These are phyloP conservation scores for Xestia xanthographa DNA, from an alignment of 2,888 invertebrate species.

Conservation along the genomic window DNA sequence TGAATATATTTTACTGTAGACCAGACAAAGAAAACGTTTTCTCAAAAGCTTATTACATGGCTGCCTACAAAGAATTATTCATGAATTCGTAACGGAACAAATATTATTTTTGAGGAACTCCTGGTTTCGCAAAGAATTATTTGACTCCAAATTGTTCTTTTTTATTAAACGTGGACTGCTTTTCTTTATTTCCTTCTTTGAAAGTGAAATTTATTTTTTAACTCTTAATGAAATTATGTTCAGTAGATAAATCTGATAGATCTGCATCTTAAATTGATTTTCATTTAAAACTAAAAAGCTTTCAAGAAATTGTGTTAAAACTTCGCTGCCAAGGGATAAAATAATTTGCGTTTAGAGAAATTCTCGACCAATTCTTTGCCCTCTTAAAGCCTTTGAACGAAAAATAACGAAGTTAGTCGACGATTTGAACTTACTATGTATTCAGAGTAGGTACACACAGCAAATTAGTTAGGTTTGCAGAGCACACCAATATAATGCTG, in stretches of 20 bases:
- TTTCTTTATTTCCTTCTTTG: not conserved
- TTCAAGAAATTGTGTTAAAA: not conserved
- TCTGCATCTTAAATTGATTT: slow-evolving; percentile 7
- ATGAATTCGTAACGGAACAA: slow-evolving; percentile 51
- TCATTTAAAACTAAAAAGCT: not conserved
- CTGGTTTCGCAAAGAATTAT: slow-evolving; percentile 15
- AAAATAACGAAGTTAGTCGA: slow-evolving; percentile 29
- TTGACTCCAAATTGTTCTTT: slow-evolving; percentile 4
- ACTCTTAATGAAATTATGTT: slow-evolving; percentile 6
- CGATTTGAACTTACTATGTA: slow-evolving; percentile 34
- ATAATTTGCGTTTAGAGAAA: slow-evolving; percentile 6
- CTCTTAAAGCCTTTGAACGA: slow-evolving; percentile 17
- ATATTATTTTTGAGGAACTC: slow-evolving; percentile 47
- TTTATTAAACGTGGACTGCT: slow-evolving; percentile 9
- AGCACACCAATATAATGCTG: no score
- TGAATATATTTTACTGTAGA: slow-evolving; percentile 45
- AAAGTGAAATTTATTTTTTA: not conserved
- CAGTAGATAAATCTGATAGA: not conserved
- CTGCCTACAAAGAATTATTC: slow-evolving; percentile 56
- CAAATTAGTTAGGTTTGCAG: no score
- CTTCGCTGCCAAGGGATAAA: not conserved
- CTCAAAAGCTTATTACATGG: slow-evolving; percentile 45
- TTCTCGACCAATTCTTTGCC: slow-evolving; percentile 2
- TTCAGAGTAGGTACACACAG: slow-evolving; percentile 29
- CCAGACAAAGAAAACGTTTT: slow-evolving; percentile 45